phyloP scores from a whole-genome alignment of 2,888 invertebrate genomes.

The Papilio protenor region DNA sequence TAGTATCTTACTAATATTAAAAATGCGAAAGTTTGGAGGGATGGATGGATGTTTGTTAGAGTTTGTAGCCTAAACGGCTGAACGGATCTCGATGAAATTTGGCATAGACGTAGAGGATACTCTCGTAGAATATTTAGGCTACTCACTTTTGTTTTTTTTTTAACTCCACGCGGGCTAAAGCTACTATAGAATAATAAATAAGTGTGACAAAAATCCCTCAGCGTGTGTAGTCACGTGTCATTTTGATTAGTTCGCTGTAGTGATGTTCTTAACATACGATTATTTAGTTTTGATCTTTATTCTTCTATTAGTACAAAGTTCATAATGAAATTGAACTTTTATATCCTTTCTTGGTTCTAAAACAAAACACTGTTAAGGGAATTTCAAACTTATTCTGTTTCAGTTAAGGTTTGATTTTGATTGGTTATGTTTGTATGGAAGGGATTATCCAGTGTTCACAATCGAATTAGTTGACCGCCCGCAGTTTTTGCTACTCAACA shows the following conservation, averaged over 20 bases:
- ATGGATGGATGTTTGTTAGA: no score
- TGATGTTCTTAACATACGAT: slow-evolving; percentile 53
- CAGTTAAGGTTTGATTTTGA: slow-evolving; percentile 48
- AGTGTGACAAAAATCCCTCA: slow-evolving; percentile 48
- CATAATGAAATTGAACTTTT: slow-evolving; percentile 40
- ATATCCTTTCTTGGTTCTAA: slow-evolving; percentile 5
- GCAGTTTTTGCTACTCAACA: slow-evolving; percentile 78
- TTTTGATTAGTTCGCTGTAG: slow-evolving; percentile 73
- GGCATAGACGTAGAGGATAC: no score
- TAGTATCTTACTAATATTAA: no score
- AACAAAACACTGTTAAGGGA: neutral
- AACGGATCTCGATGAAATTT: no score
- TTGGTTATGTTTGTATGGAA: slow-evolving; percentile 45
- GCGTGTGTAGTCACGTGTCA: slow-evolving; percentile 65
- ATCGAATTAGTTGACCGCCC: slow-evolving; percentile 79
- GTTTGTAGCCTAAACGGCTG: no score
- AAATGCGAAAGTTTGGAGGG: no score
- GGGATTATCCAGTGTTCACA: slow-evolving; percentile 63
- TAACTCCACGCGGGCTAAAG: no score
- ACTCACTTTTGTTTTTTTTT: no score
- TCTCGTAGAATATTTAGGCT: no score
- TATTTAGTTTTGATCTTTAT: slow-evolving; percentile 46
- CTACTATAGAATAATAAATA: slow-evolving; percentile 26
- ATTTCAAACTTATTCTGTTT: neutral
- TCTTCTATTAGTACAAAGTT: slow-evolving; percentile 19